Evolutionary conservation across 2,888 invertebrate species (phyloP).

Genomic region (Chymomyza caudatula): DNA sequence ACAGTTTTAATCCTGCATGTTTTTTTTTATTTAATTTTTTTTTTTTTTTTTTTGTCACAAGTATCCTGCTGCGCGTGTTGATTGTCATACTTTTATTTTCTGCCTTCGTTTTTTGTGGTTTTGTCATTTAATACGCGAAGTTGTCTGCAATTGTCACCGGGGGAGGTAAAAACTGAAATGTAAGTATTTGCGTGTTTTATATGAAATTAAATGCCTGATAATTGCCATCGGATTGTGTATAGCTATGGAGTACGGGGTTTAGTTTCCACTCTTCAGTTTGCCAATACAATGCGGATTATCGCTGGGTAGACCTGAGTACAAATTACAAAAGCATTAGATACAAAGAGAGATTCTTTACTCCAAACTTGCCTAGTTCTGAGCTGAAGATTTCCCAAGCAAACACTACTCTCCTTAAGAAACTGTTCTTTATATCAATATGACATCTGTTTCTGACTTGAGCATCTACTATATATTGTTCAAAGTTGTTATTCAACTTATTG

Average conservation of each 20-base stretch:
- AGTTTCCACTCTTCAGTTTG: background rate
- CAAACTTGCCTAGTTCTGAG: too few relatives aligned
- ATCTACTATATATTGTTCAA: too few relatives aligned
- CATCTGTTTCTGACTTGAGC: too few relatives aligned
- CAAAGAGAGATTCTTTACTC: too few relatives aligned
- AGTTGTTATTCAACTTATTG: too few relatives aligned
- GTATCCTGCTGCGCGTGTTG: slow-evolving; percentile 60
- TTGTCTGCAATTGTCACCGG: background rate
- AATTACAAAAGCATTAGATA: background rate
- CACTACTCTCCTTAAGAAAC: too few relatives aligned
- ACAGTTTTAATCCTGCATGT: background rate
- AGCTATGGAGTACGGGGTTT: background rate
- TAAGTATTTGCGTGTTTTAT: background rate
- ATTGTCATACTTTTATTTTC: slow-evolving; percentile 51
- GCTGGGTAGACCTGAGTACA: background rate
- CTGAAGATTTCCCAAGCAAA: too few relatives aligned
- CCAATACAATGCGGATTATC: background rate
- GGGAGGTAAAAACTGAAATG: background rate
- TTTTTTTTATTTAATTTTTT: slow-evolving; percentile 16
- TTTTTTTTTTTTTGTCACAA: slow-evolving; percentile 37
- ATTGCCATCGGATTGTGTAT: background rate
- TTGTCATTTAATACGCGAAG: slow-evolving; percentile 3
- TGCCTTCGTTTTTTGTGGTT: background rate
- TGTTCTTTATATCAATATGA: too few relatives aligned
- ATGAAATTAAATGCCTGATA: background rate